A percentile compares a stretch with the other conserved stretches of the same genome.
Evolutionary conservation across 2,888 invertebrate species (phyloP).

Genomic region (Dione juno): DNA sequence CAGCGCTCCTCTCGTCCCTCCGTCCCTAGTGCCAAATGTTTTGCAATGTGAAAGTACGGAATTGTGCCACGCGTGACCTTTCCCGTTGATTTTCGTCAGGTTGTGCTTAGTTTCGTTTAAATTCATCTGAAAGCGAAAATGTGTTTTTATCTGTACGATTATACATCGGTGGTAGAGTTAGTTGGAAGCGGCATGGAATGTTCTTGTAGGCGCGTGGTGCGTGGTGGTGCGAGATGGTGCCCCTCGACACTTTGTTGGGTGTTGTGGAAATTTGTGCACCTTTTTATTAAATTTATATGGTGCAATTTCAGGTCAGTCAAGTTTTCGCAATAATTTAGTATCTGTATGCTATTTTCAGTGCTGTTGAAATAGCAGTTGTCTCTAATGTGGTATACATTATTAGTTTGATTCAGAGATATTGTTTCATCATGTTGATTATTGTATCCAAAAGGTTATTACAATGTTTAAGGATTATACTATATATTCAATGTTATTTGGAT

Average conservation of each 20-base stretch:
- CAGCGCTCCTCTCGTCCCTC: slow-evolving; percentile 73
- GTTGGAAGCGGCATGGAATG: slow-evolving; percentile 57
- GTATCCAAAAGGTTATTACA: slow-evolving; percentile 7
- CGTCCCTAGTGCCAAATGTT: slow-evolving; percentile 81
- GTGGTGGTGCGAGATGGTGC: slow-evolving; percentile 37
- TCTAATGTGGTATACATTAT: slow-evolving; percentile 1
- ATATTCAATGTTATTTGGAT: neutral
- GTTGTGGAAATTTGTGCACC: slow-evolving; percentile 49
- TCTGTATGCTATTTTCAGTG: slow-evolving; percentile 28
- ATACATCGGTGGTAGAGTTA: slow-evolving; percentile 61
- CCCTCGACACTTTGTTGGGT: slow-evolving; percentile 46
- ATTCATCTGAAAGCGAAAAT: slow-evolving; percentile 57
- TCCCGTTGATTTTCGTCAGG: slow-evolving; percentile 65
- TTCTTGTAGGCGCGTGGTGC: slow-evolving; percentile 59
- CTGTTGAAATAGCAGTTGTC: slow-evolving; percentile 17
- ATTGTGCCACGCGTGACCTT: slow-evolving; percentile 82
- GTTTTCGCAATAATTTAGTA: slow-evolving; percentile 54
- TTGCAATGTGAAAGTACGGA: slow-evolving; percentile 83
- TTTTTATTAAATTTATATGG: slow-evolving; percentile 54
- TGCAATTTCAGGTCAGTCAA: slow-evolving; percentile 55
- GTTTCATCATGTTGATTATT: neutral
- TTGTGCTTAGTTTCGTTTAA: slow-evolving; percentile 54
- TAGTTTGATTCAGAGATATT: slow-evolving; percentile 2
- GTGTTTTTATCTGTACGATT: slow-evolving; percentile 60
- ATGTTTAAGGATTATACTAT: neutral